A percentile compares a stretch with the other conserved stretches of the same genome.
Evolutionary conservation across 2,113 vertebrate genomes (phyloP).

Genomic region (Dromaius novaehollandiae): DNA sequence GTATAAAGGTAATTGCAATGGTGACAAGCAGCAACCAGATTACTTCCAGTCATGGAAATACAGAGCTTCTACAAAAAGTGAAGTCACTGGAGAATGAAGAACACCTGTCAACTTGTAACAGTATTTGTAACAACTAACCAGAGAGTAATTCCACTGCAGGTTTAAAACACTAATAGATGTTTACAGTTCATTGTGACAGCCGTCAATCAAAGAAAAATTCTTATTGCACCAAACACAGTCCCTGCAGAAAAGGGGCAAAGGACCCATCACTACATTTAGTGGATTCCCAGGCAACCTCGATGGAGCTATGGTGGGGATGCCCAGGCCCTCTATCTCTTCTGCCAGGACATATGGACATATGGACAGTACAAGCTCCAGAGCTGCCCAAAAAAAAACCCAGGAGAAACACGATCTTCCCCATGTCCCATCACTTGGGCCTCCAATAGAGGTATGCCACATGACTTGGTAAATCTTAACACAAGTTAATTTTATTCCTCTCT

Average conservation of each 20-base stretch:
- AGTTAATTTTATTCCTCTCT: not conserved
- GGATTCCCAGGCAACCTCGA: not conserved
- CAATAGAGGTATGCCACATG: not conserved
- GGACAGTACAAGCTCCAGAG: not conserved
- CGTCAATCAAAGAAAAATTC: not conserved
- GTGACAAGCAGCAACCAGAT: not conserved
- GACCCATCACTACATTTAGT: not conserved
- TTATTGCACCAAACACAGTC: not conserved
- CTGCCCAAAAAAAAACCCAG: not conserved
- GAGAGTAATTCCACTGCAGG: not conserved
- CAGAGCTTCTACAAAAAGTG: not conserved
- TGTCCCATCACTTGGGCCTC: not conserved
- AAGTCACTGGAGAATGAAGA: not conserved
- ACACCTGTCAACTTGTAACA: not conserved
- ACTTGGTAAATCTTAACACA: not conserved
- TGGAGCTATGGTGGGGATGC: not conserved
- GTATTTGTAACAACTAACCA: not conserved
- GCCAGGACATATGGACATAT: fast-evolving
- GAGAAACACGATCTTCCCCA: not conserved
- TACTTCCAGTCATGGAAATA: not conserved
- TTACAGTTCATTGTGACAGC: not conserved
- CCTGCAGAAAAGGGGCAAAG: not conserved
- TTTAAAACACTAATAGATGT: not conserved
- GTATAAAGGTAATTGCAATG: not conserved
- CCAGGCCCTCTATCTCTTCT: not conserved